phyloP scores from a whole-genome alignment of 2,113 vertebrate species.

The Pithys albifrons region DNA sequence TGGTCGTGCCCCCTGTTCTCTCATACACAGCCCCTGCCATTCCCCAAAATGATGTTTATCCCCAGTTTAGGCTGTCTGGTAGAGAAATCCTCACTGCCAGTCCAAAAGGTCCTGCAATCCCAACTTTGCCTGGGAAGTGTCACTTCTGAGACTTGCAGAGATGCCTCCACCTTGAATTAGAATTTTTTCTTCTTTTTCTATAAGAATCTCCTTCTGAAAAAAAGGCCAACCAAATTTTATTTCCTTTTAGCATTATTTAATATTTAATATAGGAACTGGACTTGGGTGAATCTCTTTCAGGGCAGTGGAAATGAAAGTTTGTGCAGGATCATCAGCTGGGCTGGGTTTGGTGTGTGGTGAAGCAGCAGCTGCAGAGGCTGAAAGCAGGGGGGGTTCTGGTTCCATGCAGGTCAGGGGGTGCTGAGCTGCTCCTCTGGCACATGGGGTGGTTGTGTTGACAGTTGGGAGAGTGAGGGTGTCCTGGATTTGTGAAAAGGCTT shows the following conservation, averaged over 20 bases:
- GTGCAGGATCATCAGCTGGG: slow-evolving; percentile 13
- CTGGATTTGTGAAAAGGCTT: slow-evolving; percentile 42
- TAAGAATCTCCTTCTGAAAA: slow-evolving; percentile 52
- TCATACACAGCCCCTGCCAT: neutral
- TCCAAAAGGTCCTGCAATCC: neutral
- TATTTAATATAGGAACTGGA: slow-evolving; percentile 52
- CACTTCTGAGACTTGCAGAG: slow-evolving; percentile 32
- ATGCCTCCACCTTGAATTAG: slow-evolving; percentile 36
- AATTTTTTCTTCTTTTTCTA: slow-evolving; percentile 37
- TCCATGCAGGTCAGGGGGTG: slow-evolving; percentile 12
- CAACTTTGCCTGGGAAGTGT: slow-evolving; percentile 4
- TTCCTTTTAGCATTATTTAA: slow-evolving; percentile 67
- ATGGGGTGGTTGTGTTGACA: neutral
- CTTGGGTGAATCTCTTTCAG: slow-evolving; percentile 48
- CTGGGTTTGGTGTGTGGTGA: slow-evolving; percentile 32
- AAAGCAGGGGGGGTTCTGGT: neutral
- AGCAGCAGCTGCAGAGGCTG: neutral
- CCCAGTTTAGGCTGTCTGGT: neutral
- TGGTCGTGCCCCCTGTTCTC: too few relatives aligned
- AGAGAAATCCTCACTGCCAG: neutral
- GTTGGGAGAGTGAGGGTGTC: neutral
- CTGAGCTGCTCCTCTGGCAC: neutral
- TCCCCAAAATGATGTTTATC: neutral
- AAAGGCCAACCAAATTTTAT: slow-evolving; percentile 57
- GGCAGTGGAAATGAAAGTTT: slow-evolving; percentile 42